These are phyloP conservation scores for Branchipolynoe longqiensis DNA, from an alignment of 2,888 invertebrate genomes.

Conservation along the genomic window DNA sequence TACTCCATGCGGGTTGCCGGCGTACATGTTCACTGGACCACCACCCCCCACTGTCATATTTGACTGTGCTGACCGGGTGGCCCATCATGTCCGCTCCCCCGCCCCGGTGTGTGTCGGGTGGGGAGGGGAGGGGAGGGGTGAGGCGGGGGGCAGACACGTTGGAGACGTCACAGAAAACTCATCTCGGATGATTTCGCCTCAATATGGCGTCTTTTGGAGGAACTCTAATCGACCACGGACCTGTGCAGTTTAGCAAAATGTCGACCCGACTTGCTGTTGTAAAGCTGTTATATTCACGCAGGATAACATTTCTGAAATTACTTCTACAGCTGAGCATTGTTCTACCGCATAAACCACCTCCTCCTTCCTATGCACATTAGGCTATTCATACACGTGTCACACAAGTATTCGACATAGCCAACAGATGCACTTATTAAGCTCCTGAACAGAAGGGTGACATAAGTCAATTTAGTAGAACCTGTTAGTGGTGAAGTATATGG, in stretches of 20 bases:
- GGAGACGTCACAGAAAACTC: conserved; percentile 44
- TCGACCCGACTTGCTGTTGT: background rate
- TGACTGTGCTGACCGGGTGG: conserved; percentile 13
- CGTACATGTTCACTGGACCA: conserved; percentile 27
- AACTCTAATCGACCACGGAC: conserved; percentile 50
- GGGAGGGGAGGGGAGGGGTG: background rate
- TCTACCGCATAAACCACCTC: too few species aligned
- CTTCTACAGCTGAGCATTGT: too few species aligned
- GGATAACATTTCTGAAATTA: too few species aligned
- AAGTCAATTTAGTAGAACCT: too few species aligned
- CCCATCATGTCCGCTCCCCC: background rate
- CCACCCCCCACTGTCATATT: background rate
- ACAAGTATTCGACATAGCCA: too few species aligned
- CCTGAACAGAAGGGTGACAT: too few species aligned
- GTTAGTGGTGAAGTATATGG: too few species aligned
- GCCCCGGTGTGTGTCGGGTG: conserved; percentile 6
- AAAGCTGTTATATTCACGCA: too few species aligned
- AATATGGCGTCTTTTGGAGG: conserved; percentile 42
- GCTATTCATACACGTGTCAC: too few species aligned
- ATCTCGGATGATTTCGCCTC: conserved; percentile 44
- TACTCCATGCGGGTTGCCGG: conserved; percentile 8
- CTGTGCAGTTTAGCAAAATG: conserved; percentile 1
- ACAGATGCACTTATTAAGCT: too few species aligned
- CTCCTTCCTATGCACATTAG: too few species aligned
- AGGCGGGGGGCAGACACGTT: conserved; percentile 25